These are phyloP conservation scores for Holotrichia oblita DNA, from an alignment of 1,140 invertebrate species.

Conservation along the genomic window DNA sequence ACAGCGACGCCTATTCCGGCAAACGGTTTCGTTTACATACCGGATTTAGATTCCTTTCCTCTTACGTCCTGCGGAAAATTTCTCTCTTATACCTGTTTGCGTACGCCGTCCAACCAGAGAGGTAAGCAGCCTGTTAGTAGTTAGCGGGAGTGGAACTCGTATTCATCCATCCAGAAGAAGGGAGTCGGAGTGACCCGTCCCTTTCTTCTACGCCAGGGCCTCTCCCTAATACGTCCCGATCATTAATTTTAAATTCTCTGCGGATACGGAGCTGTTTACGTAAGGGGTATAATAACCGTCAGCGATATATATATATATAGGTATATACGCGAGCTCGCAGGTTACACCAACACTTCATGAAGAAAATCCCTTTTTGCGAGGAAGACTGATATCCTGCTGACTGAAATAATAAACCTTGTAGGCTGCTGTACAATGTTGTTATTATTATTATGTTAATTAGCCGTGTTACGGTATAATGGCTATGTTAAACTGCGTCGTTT, in stretches of 20 bases:
- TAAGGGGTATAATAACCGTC: neutral
- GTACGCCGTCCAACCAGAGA: neutral
- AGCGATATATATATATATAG: neutral
- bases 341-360: too few species aligned
- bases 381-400: neutral
- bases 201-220: neutral
- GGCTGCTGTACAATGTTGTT: too few species aligned
- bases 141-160: neutral
- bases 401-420: neutral
- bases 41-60: neutral
- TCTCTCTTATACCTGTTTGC: neutral
- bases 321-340: neutral
- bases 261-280: slow-evolving; percentile 10
- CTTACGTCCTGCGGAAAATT: neutral
- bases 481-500: too few species aligned
- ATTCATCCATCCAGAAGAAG: neutral
- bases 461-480: too few species aligned
- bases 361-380: too few species aligned
- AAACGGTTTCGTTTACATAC: neutral
- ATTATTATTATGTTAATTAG: too few species aligned
- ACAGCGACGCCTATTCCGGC: neutral
- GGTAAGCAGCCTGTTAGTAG: neutral
- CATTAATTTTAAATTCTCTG: slow-evolving; percentile 5
- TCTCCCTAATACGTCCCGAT: neutral
- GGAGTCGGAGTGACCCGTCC: neutral